Evolutionary conservation across 1,140 invertebrate genomes (phyloP).

Genomic region (Lethrus apterus): DNA sequence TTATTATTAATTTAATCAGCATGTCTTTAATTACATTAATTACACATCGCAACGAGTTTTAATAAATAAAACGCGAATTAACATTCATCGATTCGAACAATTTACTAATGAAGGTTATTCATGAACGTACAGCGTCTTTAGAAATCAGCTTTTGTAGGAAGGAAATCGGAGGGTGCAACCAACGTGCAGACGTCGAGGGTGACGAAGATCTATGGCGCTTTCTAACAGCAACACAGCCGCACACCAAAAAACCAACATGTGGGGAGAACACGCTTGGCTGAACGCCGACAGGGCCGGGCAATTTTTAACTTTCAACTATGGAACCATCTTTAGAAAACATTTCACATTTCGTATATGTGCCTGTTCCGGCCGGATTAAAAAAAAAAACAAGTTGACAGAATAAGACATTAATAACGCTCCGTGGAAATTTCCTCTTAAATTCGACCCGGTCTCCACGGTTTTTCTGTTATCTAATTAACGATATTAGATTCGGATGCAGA

Average conservation of each 20-base stretch:
- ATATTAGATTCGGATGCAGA: constrained; percentile 40
- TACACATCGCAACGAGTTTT: no score
- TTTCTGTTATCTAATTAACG: constrained; percentile 42
- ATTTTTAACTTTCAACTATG: constrained; percentile 21
- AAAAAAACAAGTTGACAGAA: constrained; percentile 13
- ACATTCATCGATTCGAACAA: constrained; percentile 7
- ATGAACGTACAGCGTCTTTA: constrained; percentile 2
- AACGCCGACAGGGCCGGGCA: constrained; percentile 11
- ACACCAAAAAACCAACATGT: constrained; percentile 23
- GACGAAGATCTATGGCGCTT: constrained; percentile 23
- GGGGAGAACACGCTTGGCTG: constrained; percentile 16
- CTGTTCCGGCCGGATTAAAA: constrained; percentile 17
- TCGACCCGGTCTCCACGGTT: no score
- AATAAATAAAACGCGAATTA: no score
- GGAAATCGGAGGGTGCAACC: constrained; percentile 15
- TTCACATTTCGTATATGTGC: no score
- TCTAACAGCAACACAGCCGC: constrained; percentile 17
- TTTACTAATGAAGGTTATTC: constrained; percentile 11
- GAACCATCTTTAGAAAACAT: neutral
- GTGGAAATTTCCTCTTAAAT: no score
- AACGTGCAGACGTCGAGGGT: constrained; percentile 17
- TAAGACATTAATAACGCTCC: constrained; percentile 17
- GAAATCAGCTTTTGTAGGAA: constrained; percentile 7
- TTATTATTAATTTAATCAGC: no score
- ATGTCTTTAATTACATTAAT: no score